Conservation (phyloP, 2,797 vertebrate species). For the Propithecus perrieri region DNA sequence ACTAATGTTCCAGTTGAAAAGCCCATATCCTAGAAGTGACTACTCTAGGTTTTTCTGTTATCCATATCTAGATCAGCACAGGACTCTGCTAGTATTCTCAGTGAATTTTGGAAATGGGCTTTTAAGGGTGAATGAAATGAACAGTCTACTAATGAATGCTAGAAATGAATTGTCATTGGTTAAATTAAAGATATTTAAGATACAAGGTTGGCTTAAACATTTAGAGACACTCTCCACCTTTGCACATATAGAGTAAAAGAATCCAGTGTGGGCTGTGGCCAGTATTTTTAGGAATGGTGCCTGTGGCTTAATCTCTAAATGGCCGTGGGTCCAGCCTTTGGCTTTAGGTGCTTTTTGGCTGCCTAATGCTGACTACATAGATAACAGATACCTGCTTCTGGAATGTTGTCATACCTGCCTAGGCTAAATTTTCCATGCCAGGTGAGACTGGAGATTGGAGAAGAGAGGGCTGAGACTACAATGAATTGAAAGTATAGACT, state of each 20-base stretch:
- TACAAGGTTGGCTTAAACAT: background rate
- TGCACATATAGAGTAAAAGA: background rate
- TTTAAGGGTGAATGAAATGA: slow-evolving; percentile 18
- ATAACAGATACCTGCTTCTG: background rate
- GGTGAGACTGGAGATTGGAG: background rate
- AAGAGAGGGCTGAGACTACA: background rate
- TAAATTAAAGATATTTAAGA: slow-evolving; percentile 44
- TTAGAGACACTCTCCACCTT: background rate
- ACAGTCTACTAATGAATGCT: background rate
- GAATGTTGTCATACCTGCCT: background rate
- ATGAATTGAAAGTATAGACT: background rate
- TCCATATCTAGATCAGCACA: background rate
- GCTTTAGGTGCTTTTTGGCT: background rate
- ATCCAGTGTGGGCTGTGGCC: background rate
- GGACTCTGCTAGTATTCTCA: background rate
- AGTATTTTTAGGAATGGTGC: background rate
- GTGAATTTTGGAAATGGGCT: slow-evolving; percentile 14
- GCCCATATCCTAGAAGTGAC: background rate
- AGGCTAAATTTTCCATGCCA: background rate
- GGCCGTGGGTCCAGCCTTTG: background rate
- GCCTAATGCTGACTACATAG: background rate
- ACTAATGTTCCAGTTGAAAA: background rate
- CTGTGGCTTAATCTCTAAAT: background rate
- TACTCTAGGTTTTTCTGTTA: background rate
- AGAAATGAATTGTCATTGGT: background rate